Conservation (phyloP, 1,140 invertebrate genomes). For the Arctopsyche grandis region DNA sequence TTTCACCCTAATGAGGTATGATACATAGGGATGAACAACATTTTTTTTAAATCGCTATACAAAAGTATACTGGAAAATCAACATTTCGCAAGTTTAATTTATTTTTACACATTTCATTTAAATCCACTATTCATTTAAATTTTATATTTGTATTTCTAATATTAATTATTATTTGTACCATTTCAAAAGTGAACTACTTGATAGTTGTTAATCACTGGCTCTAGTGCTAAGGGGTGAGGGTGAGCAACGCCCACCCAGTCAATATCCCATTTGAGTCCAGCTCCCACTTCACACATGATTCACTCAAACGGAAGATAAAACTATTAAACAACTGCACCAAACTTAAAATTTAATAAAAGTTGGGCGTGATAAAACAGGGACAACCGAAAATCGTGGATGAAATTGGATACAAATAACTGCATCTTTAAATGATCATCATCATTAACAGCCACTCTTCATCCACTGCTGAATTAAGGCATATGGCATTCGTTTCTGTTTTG, state of each 20-base stretch:
- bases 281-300: slow-evolving; percentile 51
- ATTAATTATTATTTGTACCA: no score
- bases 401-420: no score
- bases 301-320: slow-evolving; percentile 52
- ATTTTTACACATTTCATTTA: not conserved
- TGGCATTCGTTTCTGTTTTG: no score
- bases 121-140: not conserved
- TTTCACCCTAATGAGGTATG: slow-evolving; percentile 7
- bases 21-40: not conserved
- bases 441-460: no score
- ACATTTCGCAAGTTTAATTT: no score
- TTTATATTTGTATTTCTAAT: no score
- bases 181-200: not conserved
- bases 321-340: slow-evolving; percentile 32
- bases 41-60: not conserved
- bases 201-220: slow-evolving; percentile 31
- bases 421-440: no score
- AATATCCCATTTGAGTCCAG: slow-evolving; percentile 19
- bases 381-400: not conserved
- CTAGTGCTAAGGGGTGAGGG: slow-evolving; percentile 14
- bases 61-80: not conserved
- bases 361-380: not conserved
- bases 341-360: slow-evolving; percentile 33
- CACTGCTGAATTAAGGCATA: no score
- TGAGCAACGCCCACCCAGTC: slow-evolving; percentile 32